phyloP scores from a whole-genome alignment of 1,140 invertebrate genomes.

The Drosophila nannoptera region DNA sequence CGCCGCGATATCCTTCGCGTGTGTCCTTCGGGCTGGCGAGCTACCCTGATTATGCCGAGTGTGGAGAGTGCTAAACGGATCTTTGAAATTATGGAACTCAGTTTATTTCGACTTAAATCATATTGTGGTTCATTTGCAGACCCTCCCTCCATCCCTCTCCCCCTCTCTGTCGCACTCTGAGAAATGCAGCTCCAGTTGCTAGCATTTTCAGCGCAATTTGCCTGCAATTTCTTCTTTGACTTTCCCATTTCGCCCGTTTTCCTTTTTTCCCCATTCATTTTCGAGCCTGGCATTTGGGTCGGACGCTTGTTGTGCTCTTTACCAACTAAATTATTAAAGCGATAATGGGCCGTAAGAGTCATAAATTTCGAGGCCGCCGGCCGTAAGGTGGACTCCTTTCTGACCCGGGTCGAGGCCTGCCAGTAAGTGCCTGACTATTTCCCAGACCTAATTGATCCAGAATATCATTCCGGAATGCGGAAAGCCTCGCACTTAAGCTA shows the following conservation, averaged over 20 bases:
- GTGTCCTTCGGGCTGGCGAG: conserved; percentile 3
- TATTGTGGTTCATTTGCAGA: conserved; percentile 60
- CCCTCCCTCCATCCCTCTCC: no score
- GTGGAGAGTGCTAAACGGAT: conserved; percentile 25
- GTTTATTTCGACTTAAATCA: conserved; percentile 50
- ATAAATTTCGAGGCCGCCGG: conserved; percentile 51
- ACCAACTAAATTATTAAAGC: conserved; percentile 67
- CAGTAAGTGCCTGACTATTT: conserved; percentile 36
- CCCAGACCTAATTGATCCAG: conserved; percentile 34
- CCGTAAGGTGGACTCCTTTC: conserved; percentile 31
- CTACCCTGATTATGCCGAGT: conserved; percentile 10
- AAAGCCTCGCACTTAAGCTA: conserved; percentile 1
- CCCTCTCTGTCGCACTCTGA: neutral
- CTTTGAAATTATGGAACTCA: conserved; percentile 37
- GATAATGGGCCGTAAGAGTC: conserved; percentile 71
- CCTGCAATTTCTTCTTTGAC: conserved; percentile 34
- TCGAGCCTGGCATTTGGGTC: conserved; percentile 1
- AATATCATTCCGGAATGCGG: conserved; percentile 4
- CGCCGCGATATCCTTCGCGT: conserved; percentile 17
- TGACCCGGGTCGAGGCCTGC: conserved; percentile 24
- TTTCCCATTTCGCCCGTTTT: conserved; percentile 14
- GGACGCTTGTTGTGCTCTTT: conserved; percentile 19
- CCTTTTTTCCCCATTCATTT: conserved; percentile 27
- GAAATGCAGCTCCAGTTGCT: conserved; percentile 35
- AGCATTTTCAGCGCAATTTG: conserved; percentile 34